Evolutionary conservation across 2,113 vertebrate species (phyloP).

Genomic region (Dasyurus viverrinus): DNA sequence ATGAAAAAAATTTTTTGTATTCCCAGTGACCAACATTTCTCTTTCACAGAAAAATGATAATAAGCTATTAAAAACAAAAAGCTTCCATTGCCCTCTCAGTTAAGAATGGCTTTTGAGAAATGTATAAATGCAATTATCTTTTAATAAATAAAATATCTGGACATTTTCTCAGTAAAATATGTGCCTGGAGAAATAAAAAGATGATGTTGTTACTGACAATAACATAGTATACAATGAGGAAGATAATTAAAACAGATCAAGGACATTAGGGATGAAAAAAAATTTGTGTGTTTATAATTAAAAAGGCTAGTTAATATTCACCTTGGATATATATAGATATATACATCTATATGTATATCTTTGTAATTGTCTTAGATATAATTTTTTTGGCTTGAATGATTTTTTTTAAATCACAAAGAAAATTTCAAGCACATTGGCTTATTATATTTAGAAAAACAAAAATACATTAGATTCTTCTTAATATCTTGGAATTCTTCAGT

Average conservation of each 20-base stretch:
- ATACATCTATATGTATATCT: not conserved
- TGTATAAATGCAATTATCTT: conserved; percentile 48
- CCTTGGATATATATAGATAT: not conserved
- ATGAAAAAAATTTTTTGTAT: conserved; percentile 23
- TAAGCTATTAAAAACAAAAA: conserved; percentile 30
- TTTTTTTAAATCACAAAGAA: conserved; percentile 52
- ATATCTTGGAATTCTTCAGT: conserved; percentile 36
- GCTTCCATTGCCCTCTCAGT: conserved; percentile 12
- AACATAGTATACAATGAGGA: conserved; percentile 21
- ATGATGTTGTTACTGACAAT: conserved; percentile 40
- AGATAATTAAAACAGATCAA: conserved; percentile 48
- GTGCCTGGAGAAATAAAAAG: conserved; percentile 52
- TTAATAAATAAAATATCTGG: conserved; percentile 52
- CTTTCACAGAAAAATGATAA: conserved; percentile 38
- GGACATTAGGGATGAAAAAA: conserved; percentile 45
- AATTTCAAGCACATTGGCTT: conserved; percentile 30
- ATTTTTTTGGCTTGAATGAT: conserved; percentile 48
- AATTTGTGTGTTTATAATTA: conserved; percentile 51
- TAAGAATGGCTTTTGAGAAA: conserved; percentile 54
- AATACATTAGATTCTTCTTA: conserved; percentile 34
- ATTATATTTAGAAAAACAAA: conserved; percentile 30
- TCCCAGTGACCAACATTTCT: conserved; percentile 47
- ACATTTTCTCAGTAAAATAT: conserved; percentile 38
- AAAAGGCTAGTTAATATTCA: conserved; percentile 51
- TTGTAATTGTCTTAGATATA: conserved; percentile 58